Percentiles rank a stretch among this genome's conserved stretches.
Conservation (phyloP, 1,140 invertebrate genomes). For the Zaprionus inermis region DNA sequence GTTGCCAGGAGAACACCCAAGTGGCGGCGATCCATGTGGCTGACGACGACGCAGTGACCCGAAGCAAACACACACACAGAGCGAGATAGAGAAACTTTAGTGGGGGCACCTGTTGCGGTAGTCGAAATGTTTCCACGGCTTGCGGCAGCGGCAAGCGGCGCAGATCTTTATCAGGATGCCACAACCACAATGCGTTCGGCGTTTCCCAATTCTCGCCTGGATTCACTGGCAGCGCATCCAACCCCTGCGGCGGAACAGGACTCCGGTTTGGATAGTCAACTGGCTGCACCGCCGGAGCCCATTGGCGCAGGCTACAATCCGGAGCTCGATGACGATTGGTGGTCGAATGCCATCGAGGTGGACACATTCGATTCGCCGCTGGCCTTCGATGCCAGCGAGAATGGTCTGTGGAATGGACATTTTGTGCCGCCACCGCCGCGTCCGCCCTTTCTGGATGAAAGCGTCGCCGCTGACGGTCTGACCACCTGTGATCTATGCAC, state of each 20-base stretch:
- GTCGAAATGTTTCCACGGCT: conserved; percentile 71
- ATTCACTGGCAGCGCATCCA: conserved; percentile 62
- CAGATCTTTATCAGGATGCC: conserved; percentile 74
- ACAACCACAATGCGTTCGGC: conserved; percentile 74
- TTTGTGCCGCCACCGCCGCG: conserved; percentile 89
- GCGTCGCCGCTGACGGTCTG: conserved; percentile 87
- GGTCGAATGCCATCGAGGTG: conserved; percentile 84
- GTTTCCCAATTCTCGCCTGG: conserved; percentile 79
- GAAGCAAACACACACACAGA: neutral
- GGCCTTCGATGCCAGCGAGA: conserved; percentile 86
- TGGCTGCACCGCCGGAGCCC: conserved; percentile 48
- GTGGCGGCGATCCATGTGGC: conserved; percentile 45
- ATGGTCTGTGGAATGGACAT: conserved; percentile 87
- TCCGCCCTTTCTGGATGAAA: conserved; percentile 87
- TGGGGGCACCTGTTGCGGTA: conserved; percentile 20
- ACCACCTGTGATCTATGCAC: conserved; percentile 90
- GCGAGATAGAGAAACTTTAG: conserved; percentile 25
- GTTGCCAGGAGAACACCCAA: conserved; percentile 41
- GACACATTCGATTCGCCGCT: conserved; percentile 85
- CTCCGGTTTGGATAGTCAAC: conserved; percentile 52
- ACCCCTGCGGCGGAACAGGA: conserved; percentile 17
- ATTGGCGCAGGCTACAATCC: conserved; percentile 59
- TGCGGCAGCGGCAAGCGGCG: conserved; percentile 50
- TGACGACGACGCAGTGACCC: conserved; percentile 18
- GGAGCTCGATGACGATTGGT: conserved; percentile 75